Evolutionary conservation across 2,797 vertebrate species (phyloP).

Genomic region (Malacoraja senta): DNA sequence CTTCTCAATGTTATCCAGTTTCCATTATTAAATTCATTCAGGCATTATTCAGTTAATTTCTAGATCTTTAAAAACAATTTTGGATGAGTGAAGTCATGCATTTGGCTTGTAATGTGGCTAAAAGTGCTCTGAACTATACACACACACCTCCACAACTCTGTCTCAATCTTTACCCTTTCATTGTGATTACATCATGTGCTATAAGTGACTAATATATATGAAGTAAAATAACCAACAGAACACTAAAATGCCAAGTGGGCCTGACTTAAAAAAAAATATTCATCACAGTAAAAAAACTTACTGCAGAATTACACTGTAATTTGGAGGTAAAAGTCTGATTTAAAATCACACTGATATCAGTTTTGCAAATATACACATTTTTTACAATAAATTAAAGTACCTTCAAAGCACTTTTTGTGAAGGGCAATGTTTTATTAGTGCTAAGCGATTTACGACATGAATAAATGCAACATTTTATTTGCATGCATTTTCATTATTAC

Average conservation of each 20-base stretch:
- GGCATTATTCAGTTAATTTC: neutral
- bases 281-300: neutral
- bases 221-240: neutral
- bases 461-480: conserved; percentile 10
- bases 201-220: neutral
- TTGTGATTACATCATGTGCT: neutral
- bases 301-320: neutral
- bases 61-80: neutral
- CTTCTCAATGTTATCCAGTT: neutral
- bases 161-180: neutral
- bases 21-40: neutral
- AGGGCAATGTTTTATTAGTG: no score
- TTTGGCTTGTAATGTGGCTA: neutral
- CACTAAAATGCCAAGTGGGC: neutral
- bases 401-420: no score
- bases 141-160: neutral
- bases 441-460: neutral
- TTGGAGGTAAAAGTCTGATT: neutral
- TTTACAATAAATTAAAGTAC: neutral
- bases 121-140: neutral
- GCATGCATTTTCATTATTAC: neutral
- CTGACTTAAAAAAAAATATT: no score
- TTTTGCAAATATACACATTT: neutral
- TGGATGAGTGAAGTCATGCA: neutral
- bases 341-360: neutral